Conservation (phyloP, 2,797 vertebrate species). For the Gallinago nigripennis region DNA sequence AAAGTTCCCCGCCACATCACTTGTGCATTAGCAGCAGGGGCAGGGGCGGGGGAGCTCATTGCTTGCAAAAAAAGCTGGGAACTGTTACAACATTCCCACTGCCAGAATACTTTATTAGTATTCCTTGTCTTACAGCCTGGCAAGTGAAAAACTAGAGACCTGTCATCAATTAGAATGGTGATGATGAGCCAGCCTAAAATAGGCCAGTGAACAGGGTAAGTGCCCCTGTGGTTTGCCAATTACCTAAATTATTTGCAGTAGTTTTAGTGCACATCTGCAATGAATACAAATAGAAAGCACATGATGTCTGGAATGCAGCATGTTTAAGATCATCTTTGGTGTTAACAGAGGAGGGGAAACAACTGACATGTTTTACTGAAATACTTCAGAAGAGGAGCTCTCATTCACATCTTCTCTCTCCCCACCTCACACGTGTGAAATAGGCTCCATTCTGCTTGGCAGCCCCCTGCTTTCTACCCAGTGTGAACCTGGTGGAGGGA, state of each 20-base stretch:
- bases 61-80: slow-evolving; percentile 66
- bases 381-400: neutral
- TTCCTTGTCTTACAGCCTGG: slow-evolving; percentile 75
- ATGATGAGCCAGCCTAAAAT: slow-evolving; percentile 78
- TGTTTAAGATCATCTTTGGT: slow-evolving; percentile 46
- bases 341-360: slow-evolving; percentile 63
- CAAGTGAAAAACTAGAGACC: slow-evolving; percentile 75
- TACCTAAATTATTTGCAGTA: slow-evolving; percentile 79
- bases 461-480: neutral
- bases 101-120: slow-evolving; percentile 73
- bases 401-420: neutral
- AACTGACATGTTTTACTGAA: slow-evolving; percentile 25
- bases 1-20: slow-evolving; percentile 42
- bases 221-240: slow-evolving; percentile 79
- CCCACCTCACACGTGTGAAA: neutral
- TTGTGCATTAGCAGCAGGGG: slow-evolving; percentile 57
- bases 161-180: slow-evolving; percentile 76
- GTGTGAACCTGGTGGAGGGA: neutral
- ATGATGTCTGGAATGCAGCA: slow-evolving; percentile 58
- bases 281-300: slow-evolving; percentile 78
- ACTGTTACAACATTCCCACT: slow-evolving; percentile 64
- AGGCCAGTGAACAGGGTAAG: slow-evolving; percentile 76
- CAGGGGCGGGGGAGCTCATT: neutral
- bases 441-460: neutral
- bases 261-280: slow-evolving; percentile 70